A percentile compares a stretch with the other conserved stretches of the same genome.
phyloP scores from a whole-genome alignment of 1,140 invertebrate genomes.

The Globodera ellingtonae region DNA sequence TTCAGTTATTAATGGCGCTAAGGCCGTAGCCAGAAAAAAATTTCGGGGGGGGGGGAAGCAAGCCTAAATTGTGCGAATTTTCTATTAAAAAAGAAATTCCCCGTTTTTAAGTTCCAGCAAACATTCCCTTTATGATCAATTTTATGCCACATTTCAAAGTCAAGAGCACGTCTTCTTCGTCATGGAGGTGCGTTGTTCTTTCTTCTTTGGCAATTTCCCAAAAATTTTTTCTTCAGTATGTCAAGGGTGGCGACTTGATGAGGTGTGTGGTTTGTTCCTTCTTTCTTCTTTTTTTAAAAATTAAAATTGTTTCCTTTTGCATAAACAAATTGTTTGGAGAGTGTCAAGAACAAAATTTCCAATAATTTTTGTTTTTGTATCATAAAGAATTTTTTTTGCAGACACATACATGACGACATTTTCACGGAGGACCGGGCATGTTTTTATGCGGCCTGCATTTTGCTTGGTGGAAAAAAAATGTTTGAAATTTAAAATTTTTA shows the following conservation, averaged over 20 bases:
- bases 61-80: no score
- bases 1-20: no score
- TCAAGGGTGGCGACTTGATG: constrained; percentile 98
- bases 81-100: no score
- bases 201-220: constrained; percentile 1
- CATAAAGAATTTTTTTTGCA: neutral
- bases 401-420: constrained; percentile 97
- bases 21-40: no score
- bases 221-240: constrained; percentile 65
- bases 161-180: constrained; percentile 97
- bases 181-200: constrained; percentile 75
- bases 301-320: neutral
- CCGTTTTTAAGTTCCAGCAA: constrained; percentile 67
- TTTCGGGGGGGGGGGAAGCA: no score
- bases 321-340: no score
- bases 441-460: constrained; percentile 98
- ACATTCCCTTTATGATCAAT: constrained; percentile 98
- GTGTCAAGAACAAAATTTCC: neutral
- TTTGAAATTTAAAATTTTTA: no score
- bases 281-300: no score
- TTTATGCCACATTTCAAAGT: constrained; percentile 98
- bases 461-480: no score
- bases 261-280: constrained; percentile 68
- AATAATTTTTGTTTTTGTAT: neutral
- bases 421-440: constrained; percentile 94